Conservation (phyloP, 2,888 invertebrate species). For the Volucella zonaria region DNA sequence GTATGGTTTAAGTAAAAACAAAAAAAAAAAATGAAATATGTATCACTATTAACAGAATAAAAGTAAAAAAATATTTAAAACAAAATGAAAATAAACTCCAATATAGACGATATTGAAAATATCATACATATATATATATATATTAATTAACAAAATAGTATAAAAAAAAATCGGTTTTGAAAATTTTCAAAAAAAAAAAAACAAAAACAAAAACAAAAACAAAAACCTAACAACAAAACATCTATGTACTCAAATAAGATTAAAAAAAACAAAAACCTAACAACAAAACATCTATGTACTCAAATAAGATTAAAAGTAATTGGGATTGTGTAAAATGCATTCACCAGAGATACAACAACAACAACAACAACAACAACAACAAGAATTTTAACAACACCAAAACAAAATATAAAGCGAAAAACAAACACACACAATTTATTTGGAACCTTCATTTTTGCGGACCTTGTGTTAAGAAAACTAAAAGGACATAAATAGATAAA, state of each 20-base stretch:
- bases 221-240: too few species aligned
- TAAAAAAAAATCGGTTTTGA: conserved; percentile 11
- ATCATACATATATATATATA: not conserved
- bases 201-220: too few species aligned
- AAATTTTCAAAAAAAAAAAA: too few species aligned
- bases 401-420: not conserved
- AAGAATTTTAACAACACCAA: conserved; percentile 24
- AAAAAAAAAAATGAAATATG: not conserved
- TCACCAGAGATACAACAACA: conserved; percentile 24
- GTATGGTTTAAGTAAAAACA: not conserved
- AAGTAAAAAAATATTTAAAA: conserved; percentile 2
- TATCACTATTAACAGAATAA: not conserved
- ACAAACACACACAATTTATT: conserved; percentile 17
- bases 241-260: conserved; percentile 7
- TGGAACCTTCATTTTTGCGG: conserved; percentile 42
- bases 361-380: conserved; percentile 13
- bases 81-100: conserved; percentile 1
- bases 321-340: conserved; percentile 50
- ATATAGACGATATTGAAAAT: not conserved
- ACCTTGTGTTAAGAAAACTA: conserved; percentile 41
- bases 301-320: conserved; percentile 17
- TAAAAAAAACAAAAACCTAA: conserved; percentile 16
- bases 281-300: not conserved
- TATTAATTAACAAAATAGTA: not conserved
- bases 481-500: conserved; percentile 28